Evolutionary conservation across 2,113 vertebrate genomes (phyloP).

Genomic region (Zeus faber): DNA sequence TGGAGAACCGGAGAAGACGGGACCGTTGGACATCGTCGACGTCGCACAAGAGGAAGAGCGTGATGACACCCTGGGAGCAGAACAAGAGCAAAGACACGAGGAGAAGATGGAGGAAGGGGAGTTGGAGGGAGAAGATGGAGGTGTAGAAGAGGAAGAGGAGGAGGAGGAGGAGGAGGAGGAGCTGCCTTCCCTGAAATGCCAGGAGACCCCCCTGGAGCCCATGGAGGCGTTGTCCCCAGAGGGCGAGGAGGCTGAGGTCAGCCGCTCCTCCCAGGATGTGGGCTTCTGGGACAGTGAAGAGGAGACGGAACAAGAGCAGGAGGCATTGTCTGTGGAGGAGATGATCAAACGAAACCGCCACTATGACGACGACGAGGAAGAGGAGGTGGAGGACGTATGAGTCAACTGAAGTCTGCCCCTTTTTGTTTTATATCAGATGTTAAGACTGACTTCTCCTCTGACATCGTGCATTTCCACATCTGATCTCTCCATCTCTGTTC

Average conservation of each 20-base stretch:
- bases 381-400: slow-evolving; percentile 55
- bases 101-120: slow-evolving; percentile 51
- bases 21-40: not conserved
- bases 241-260: slow-evolving; percentile 60
- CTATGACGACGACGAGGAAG: slow-evolving; percentile 83
- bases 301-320: slow-evolving; percentile 39
- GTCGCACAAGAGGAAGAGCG: slow-evolving; percentile 7
- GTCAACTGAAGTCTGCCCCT: not conserved
- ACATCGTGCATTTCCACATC: not conserved
- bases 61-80: not conserved
- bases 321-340: slow-evolving; percentile 84
- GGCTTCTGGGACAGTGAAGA: slow-evolving; percentile 86
- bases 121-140: slow-evolving; percentile 37
- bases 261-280: slow-evolving; percentile 79
- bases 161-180: slow-evolving; percentile 44
- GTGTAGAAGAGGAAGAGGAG: slow-evolving; percentile 39
- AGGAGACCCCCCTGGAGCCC: slow-evolving; percentile 32
- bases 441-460: slow-evolving; percentile 4
- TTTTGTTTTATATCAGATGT: not conserved
- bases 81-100: slow-evolving; percentile 38
- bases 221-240: slow-evolving; percentile 56
- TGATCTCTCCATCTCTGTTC: not conserved
- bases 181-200: slow-evolving; percentile 36
- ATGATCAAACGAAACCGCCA: slow-evolving; percentile 93
- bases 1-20: slow-evolving; percentile 29